A percentile compares a stretch with the other conserved stretches of the same genome.
phyloP scores from a whole-genome alignment of 2,888 invertebrate species.

The Anoncus sp. region DNA sequence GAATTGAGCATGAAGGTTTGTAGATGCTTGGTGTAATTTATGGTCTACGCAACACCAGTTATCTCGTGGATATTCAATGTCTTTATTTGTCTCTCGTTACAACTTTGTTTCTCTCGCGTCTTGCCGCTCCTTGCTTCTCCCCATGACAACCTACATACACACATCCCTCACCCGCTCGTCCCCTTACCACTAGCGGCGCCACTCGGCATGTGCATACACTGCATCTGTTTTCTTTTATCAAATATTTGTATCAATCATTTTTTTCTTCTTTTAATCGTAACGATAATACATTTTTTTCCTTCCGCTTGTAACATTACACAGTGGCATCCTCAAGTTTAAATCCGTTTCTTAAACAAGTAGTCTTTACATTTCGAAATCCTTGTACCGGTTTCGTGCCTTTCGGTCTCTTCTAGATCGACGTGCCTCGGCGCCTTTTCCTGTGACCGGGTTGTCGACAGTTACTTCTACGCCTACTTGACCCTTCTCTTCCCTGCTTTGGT shows the following conservation, averaged over 20 bases:
- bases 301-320: neutral
- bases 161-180: no score
- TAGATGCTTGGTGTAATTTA: no score
- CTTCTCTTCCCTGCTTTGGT: conserved; percentile 1
- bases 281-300: neutral
- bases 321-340: neutral
- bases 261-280: neutral
- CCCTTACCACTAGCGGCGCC: neutral
- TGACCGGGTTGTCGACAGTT: neutral
- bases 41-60: no score
- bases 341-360: neutral
- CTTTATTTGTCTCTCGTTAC: no score
- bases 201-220: conserved; percentile 1
- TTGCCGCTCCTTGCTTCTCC: no score
- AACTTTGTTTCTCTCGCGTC: no score
- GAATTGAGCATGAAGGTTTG: no score
- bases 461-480: neutral
- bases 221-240: neutral
- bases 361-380: conserved; percentile 10
- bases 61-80: no score
- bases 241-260: neutral
- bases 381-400: conserved; percentile 7
- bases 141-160: no score
- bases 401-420: conserved; percentile 6
- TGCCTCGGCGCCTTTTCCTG: neutral